Percentiles rank a stretch among this genome's conserved stretches.
Conservation (phyloP, 2,113 vertebrate genomes). For the Onychorhynchus coronatus region DNA sequence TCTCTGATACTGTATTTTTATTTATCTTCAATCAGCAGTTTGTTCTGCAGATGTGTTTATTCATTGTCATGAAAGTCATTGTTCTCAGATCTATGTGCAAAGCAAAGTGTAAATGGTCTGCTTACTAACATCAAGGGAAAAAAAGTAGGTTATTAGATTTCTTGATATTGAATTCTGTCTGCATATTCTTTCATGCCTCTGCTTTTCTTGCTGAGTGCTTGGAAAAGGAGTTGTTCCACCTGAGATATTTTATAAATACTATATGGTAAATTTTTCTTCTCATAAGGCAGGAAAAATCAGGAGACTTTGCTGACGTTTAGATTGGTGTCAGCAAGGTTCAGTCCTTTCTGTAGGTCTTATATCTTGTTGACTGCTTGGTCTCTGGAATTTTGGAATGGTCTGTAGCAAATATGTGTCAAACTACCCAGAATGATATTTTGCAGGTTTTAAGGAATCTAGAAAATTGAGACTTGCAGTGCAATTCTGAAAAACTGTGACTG, state of each 20-base stretch:
- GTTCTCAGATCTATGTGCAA: constrained; percentile 35
- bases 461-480: background rate
- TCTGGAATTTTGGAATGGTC: background rate
- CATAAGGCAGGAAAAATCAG: background rate
- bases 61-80: background rate
- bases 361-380: background rate
- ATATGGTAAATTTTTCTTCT: background rate
- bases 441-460: background rate
- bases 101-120: constrained; percentile 24
- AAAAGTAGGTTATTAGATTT: constrained; percentile 18
- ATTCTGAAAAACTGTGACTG: background rate
- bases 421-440: background rate
- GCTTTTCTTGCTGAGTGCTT: background rate
- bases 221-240: background rate
- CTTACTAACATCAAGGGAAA: constrained; percentile 38
- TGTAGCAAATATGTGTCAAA: background rate
- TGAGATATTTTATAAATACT: background rate
- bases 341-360: background rate
- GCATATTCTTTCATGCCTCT: background rate
- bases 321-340: background rate
- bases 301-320: background rate
- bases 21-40: constrained; percentile 20
- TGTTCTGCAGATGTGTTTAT: constrained; percentile 27
- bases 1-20: background rate
- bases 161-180: constrained; percentile 20